Percentiles rank a stretch among this genome's conserved stretches.
Conservation (phyloP, 2,113 vertebrate species). For the Solenodon paradoxus region DNA sequence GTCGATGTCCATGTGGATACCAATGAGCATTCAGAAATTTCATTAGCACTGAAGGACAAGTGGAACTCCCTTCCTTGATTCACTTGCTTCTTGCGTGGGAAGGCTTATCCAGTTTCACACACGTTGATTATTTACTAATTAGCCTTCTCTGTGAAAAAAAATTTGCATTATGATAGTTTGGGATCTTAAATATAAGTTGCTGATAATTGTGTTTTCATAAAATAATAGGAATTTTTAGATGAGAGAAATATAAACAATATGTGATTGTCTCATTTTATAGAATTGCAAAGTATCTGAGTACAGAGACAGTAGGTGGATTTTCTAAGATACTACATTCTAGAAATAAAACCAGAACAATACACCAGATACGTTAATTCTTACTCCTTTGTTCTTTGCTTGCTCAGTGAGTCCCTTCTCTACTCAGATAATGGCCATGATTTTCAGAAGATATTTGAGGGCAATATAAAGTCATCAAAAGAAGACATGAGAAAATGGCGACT, state of each 20-base stretch:
- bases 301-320: not conserved
- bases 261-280: not conserved
- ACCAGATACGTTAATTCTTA: not conserved
- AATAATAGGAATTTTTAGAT: not conserved
- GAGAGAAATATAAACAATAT: not conserved
- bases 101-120: not conserved
- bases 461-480: not conserved
- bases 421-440: not conserved
- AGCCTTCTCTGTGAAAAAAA: not conserved
- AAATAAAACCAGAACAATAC: not conserved
- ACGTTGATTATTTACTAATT: not conserved
- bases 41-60: fast-evolving
- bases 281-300: not conserved
- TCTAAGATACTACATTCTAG: not conserved
- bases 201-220: not conserved
- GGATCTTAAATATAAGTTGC: not conserved
- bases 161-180: not conserved
- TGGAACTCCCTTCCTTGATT: not conserved
- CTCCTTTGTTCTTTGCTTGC: not conserved
- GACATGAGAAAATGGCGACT: not conserved
- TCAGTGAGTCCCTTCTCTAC: not conserved
- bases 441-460: not conserved
- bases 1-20: fast-evolving
- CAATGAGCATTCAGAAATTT: not conserved
- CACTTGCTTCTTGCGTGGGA: no score